Evolutionary conservation across 2,888 invertebrate genomes (phyloP), one percentile per base, ranked within the genome.

Genomic region (Drosophila picticornis): DNA sequence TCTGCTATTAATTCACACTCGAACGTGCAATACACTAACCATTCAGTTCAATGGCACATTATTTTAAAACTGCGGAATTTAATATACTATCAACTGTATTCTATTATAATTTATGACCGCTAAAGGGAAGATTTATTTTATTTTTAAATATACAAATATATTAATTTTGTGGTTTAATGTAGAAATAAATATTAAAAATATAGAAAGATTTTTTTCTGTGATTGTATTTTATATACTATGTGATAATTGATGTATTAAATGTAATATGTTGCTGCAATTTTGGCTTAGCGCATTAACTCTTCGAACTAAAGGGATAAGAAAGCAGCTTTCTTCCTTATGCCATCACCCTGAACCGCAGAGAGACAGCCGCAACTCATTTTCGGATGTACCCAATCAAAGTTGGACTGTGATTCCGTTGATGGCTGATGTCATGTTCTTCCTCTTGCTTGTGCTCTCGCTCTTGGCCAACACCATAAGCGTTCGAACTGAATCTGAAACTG

Each of bases 401-500:
- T 51, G 61, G 51, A 52, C 53, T 72, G 63, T 67, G 67, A 72
- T 78, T 73, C 40, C 43, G 36, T 31, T 36, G 72, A 32, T 40
- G 31, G 66, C 80, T 81, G 81, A 81, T 81, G 81, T 81, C 81
- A 81, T 83, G 67, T 55, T 62, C 61, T 53, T 34, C 9, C 43
- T 58, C 67, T 60, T 48, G 46, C 38, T 38, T 29, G 43, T 32
- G 22, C 71, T 52, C 46, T 38, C 46, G 53, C 63, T 46, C 38
- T 62, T 72, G 57, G 68, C 56, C 60, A 75, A 62, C 36, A 62
- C 25, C 70, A 67, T 63, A 52, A 63, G 50, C 59, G 53, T 43
- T 63, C 51, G 56, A 59, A 38, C 50, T 53, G 48, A 77, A 73
- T 77, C 52, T 43, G 48, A 77, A 73, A 80, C 52, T 43, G 52